Conservation (phyloP, 2,113 vertebrate species). For the Poeciliopsis retropinna region DNA sequence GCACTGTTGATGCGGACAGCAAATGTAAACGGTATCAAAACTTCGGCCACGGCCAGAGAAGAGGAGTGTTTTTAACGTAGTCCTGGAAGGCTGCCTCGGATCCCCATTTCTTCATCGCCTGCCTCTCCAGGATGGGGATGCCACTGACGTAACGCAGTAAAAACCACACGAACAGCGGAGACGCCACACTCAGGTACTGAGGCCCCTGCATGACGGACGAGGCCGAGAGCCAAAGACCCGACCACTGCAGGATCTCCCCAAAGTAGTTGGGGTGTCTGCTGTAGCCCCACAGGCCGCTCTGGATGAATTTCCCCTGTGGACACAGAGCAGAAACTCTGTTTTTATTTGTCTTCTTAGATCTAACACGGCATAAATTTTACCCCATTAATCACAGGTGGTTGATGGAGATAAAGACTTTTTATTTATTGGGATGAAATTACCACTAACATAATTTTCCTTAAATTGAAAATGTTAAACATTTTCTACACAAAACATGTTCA, state of each 20-base stretch:
- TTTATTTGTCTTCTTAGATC: background rate
- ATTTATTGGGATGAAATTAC: no score
- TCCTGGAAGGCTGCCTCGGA: constrained; percentile 72
- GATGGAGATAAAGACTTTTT: no score
- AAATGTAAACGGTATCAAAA: constrained; percentile 36
- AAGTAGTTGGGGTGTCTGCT: constrained; percentile 85
- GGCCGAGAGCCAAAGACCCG: constrained; percentile 81
- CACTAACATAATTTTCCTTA: no score
- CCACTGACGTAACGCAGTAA: constrained; percentile 80
- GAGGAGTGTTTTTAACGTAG: constrained; percentile 80
- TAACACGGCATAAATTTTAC: no score
- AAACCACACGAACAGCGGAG: constrained; percentile 84
- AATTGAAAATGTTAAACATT: no score
- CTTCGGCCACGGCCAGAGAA: constrained; percentile 78
- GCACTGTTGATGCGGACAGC: background rate
- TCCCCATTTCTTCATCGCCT: constrained; percentile 80
- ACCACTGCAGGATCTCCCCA: constrained; percentile 86
- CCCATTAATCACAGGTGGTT: no score
- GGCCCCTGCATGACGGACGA: constrained; percentile 78
- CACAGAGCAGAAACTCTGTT: background rate
- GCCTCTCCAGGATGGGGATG: constrained; percentile 82
- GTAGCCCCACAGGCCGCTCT: constrained; percentile 82
- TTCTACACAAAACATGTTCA: no score
- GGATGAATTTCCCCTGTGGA: constrained; percentile 83
- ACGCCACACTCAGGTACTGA: constrained; percentile 76